phyloP scores from a whole-genome alignment of 1,140 invertebrate genomes.

The Meloidogyne floridensis region DNA sequence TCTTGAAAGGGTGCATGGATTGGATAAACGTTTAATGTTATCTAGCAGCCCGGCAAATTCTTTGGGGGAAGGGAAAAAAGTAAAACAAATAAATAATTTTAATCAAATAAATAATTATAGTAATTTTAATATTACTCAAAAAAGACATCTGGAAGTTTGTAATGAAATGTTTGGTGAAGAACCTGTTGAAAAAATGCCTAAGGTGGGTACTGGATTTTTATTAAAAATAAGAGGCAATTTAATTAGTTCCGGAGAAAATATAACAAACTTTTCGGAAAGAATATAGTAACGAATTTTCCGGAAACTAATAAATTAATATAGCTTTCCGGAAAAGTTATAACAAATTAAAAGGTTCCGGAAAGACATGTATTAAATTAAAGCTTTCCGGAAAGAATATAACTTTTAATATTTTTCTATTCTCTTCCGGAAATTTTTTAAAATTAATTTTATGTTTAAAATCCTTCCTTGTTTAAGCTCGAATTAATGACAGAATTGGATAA shows the following conservation, averaged over 20 bases:
- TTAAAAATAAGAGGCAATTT: neutral
- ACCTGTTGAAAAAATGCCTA: constrained; percentile 29
- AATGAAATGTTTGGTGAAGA: constrained; percentile 7
- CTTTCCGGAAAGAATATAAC: neutral
- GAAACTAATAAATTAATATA: no score
- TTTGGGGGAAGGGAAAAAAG: constrained; percentile 7
- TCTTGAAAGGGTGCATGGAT: constrained; percentile 25
- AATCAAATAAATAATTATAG: neutral
- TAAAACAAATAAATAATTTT: neutral
- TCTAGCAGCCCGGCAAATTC: neutral
- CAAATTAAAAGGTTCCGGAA: no score
- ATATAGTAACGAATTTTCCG: no score
- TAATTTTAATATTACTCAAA: neutral
- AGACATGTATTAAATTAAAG: neutral
- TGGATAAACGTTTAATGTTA: constrained; percentile 28
- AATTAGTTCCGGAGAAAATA: no score
- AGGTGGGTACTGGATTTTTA: constrained; percentile 14
- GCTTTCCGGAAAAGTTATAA: no score
- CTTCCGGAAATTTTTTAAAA: neutral
- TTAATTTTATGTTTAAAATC: neutral
- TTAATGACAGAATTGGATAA: constrained; percentile 21
- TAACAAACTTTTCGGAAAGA: no score
- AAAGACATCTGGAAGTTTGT: neutral
- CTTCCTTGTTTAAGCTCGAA: constrained; percentile 19
- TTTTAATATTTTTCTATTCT: no score